Evolutionary conservation across 2,797 vertebrate species (phyloP).

Genomic region (Sylvia borin): DNA sequence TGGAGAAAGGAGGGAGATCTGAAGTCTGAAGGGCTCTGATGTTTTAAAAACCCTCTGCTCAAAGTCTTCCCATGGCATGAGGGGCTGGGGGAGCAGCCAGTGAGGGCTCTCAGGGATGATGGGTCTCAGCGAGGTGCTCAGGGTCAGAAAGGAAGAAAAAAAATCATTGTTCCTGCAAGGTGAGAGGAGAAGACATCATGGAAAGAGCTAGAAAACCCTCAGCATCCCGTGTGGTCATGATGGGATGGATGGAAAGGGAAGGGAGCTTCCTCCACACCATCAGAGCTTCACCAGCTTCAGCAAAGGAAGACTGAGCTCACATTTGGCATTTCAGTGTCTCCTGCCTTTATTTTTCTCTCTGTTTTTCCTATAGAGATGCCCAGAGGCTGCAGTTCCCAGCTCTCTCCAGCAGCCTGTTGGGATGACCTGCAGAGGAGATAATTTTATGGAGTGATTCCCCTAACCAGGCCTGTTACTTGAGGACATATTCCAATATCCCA

Average conservation of each 20-base stretch:
- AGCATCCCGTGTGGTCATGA: rapidly evolving
- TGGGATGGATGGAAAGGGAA: neutral
- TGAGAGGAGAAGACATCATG: neutral
- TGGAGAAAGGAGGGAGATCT: constrained; percentile 79
- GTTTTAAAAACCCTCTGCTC: constrained; percentile 83
- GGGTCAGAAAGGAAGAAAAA: constrained; percentile 86
- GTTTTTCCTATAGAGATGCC: neutral
- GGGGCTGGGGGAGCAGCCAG: constrained; percentile 82
- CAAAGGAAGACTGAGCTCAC: neutral
- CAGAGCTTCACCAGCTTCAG: neutral
- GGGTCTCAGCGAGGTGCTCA: constrained; percentile 81
- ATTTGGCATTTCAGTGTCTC: neutral
- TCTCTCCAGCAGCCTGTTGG: neutral
- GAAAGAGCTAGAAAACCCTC: neutral
- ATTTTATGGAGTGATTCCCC: neutral
- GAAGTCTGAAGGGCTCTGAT: constrained; percentile 81
- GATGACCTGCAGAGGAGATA: neutral
- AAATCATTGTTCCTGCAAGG: constrained; percentile 80
- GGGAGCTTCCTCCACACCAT: neutral
- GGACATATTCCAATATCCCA: neutral
- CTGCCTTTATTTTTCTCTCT: neutral
- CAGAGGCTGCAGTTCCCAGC: neutral
- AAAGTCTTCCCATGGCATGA: constrained; percentile 75
- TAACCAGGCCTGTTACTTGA: neutral
- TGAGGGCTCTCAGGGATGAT: constrained; percentile 81